Evolutionary conservation across 2,888 invertebrate species (phyloP).

Genomic region (Dichetophora obliterata): DNA sequence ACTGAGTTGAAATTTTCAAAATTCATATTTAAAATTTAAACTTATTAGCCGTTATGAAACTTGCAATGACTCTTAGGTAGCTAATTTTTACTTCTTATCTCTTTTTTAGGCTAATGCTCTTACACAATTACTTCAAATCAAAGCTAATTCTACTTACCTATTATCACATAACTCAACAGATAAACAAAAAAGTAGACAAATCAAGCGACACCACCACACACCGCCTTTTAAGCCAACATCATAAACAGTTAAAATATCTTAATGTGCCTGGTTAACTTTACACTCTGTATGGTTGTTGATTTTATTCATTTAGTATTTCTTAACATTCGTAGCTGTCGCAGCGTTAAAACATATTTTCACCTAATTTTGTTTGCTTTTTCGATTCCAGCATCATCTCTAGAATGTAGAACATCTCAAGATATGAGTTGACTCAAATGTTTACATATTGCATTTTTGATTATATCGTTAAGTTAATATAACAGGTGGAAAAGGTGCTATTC

Average conservation of each 20-base stretch:
- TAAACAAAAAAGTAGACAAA: not conserved
- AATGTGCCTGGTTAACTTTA: not conserved
- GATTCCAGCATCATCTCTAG: not conserved
- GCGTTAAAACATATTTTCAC: slow-evolving; percentile 19
- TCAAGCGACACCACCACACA: not conserved
- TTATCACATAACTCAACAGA: not conserved
- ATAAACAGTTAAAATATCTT: slow-evolving; percentile 8
- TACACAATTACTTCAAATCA: not conserved
- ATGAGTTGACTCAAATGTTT: slow-evolving; percentile 15
- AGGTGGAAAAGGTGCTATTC: slow-evolving; percentile 45
- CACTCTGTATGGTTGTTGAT: not conserved
- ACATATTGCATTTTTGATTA: not conserved
- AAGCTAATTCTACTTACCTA: not conserved
- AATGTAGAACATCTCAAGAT: slow-evolving; percentile 7
- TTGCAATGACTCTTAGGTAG: too few species aligned
- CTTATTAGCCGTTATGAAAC: too few species aligned
- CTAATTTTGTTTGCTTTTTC: not conserved
- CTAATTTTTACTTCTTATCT: too few species aligned
- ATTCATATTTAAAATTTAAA: too few species aligned
- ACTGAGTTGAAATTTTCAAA: too few species aligned
- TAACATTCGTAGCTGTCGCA: not conserved
- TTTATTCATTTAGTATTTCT: not conserved
- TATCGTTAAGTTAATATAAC: slow-evolving; percentile 8
- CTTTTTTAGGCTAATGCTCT: too few species aligned
- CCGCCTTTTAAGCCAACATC: not conserved